Base-by-base conservation (phyloP, 2,888 invertebrate species). In the Periphyllus acericola region DNA sequence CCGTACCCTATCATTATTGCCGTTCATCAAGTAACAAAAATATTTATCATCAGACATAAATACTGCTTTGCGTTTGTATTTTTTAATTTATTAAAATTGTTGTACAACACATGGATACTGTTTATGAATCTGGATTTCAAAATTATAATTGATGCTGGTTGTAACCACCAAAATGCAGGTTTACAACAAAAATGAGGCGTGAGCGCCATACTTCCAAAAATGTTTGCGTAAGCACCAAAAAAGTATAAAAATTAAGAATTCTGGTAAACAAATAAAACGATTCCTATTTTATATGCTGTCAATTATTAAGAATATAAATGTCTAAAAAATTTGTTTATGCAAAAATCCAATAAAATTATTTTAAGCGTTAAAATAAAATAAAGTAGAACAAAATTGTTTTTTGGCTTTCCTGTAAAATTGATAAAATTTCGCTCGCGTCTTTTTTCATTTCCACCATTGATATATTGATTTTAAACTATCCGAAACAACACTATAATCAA, bases 101-200 rank as follows among this genome's bases (percentile, higher is more conserved):
- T 75, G 36, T 75, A 40, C 40, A 0, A 21, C 11, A 36, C 78
- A 90, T 90, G 78, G 81, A 89, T 6, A 90, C 89, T 9, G 82
- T 90, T 60, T 90, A 90, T 83, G 90, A 90, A 89, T 89, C 83
- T 83, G 86, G 76, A n/a, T 89, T 90, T 3, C 82, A 89, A 89
- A 89, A 90, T 78, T n/a, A n/a, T n/a, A n/a, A n/a, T n/a, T n/a
- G n/a, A n/a, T n/a, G n/a, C n/a, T n/a, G n/a, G n/a, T n/a, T n/a
- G n/a, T n/a, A n/a, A n/a, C n/a, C n/a, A n/a, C n/a, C n/a, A n/a
- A n/a, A n/a, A n/a, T n/a, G n/a, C n/a, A n/a, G n/a, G n/a, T n/a
- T 60, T 5, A 21, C 21, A 21, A 60, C 21, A 21, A 60, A 60
- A 1, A 60, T 60, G 60, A 60, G 21, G 60, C 60, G 60, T 60